Evolutionary conservation across 2,113 vertebrate genomes (phyloP), one percentile per base, ranked within the genome.

Genomic region (Dissostichus mawsoni): DNA sequence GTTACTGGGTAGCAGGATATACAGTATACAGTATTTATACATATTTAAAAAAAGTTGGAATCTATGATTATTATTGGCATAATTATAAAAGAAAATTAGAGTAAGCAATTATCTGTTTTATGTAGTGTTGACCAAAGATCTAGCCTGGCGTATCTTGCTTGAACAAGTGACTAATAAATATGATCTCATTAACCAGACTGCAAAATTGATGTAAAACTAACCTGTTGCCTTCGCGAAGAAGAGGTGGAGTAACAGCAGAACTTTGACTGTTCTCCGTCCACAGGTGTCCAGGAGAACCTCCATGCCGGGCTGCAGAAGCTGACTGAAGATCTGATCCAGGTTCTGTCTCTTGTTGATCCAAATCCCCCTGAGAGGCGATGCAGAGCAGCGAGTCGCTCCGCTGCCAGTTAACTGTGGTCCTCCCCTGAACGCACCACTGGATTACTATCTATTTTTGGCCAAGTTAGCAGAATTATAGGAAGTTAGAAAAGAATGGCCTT

Each of bases 191-290:
- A 45, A 45, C 0, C 67, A 80, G 50, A 74, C 56, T 6, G 33
- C 0, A 20, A 44, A 12, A 63, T 48, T 47, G 12, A 2, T 12
- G 50, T 14, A 33, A 3, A 11, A 87, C 92, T 85, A 61, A 93
- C 92, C 90, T 89, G 85, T 53, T 61, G 78, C 78, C 44, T 73
- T 68, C 58, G 44, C 10, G 5, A 85, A 52, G 3, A 86, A 81
- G 17, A 92, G 51, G 44, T 12, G 65, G 0, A 89, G 9, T 0
- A 93, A 25, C 20, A 89, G 70, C 66, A 89, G 52, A 13, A 2
- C 13, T 36, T 11, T 48, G 48, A 83, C 55, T 55, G 51, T 8
- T 11, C 56, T 18, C 18, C 33, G 66, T 73, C 71, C 79, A 8
- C 63, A 52, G 0, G 67, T 53, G 75, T 83, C 52, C 79, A 56